Percentiles rank a stretch among this genome's conserved stretches.
These are phyloP conservation scores for Polypedilum vanderplanki DNA, from an alignment of 1,140 invertebrate genomes.

Conservation along the genomic window DNA sequence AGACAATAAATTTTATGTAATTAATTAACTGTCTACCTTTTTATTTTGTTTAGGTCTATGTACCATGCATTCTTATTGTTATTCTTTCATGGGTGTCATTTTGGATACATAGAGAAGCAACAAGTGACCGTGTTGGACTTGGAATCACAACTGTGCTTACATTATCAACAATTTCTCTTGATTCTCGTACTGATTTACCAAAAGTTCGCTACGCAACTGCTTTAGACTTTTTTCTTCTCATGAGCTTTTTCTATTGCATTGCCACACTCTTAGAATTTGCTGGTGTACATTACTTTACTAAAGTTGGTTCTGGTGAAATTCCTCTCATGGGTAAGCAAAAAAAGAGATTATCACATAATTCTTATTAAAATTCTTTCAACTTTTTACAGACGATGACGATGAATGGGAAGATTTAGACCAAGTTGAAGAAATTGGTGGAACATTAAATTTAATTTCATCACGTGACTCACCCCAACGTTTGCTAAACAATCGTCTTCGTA, in stretches of 20 bases:
- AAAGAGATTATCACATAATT: neutral
- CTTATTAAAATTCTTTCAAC: neutral
- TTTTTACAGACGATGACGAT: conserved; percentile 48
- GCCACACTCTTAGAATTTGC: conserved; percentile 89
- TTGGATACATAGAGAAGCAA: conserved; percentile 93
- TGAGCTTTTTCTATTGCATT: conserved; percentile 91
- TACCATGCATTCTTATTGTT: conserved; percentile 90
- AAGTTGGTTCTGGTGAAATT: conserved; percentile 76
- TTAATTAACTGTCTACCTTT: neutral
- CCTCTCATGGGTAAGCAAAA: conserved; percentile 46
- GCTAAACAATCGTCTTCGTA: conserved; percentile 40
- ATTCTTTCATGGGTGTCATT: conserved; percentile 95
- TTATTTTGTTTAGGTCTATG: conserved; percentile 60
- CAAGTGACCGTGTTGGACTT: conserved; percentile 58
- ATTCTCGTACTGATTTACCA: conserved; percentile 82
- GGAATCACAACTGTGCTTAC: conserved; percentile 90
- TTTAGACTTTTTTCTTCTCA: conserved; percentile 85
- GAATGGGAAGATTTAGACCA: conserved; percentile 62
- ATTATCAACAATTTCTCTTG: conserved; percentile 81
- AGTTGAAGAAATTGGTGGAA: conserved; percentile 48
- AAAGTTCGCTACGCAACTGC: conserved; percentile 89
- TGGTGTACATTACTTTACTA: conserved; percentile 63
- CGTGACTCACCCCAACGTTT: conserved; percentile 29
- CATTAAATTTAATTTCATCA: conserved; percentile 27
- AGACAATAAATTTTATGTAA: neutral